Evolutionary conservation across 2,888 invertebrate species (phyloP), one percentile per base, ranked within the genome.

Genomic region (Thelaira solivaga): DNA sequence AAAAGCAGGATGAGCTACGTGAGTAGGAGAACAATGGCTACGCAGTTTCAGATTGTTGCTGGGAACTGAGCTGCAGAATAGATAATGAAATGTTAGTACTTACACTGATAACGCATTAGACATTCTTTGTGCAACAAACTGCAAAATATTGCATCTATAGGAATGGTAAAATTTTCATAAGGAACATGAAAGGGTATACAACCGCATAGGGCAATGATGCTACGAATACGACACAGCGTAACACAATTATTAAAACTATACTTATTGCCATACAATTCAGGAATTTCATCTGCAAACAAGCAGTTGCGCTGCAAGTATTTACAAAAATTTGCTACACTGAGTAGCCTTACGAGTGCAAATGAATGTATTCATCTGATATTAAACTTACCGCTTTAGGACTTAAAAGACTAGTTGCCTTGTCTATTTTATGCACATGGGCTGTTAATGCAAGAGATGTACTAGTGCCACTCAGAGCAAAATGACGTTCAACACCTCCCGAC

Each of bases 181-280:
- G 51, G 84, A 83, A 59, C 90, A 83, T 82, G 88, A 91, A 91
- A 93, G 0, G 92, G 92, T 6, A 90, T 86, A 80, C 93, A 93
- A 41, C 90, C 90, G 83, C 93, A 93, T 0, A 91, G 84, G 0
- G 90, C 88, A 53, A 88, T 85, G 0, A 93, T 86, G 10, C 91
- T 90, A 20, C 86, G 85, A 1, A 91, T 90, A 0, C 91, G 90
- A 82, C 93, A 93, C 24, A 88, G 88, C 11, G 91, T 89, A 51
- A 93, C 89, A 82, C 93, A 93, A 45, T 92, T 90, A 80, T 91
- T 92, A 84, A 91, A 92, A 2, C 92, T 91, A 36, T 81, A 82
- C 4, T 11, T 22, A 29, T 76, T 76, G 3, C 73, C 75, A 55
- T 61, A 80, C 0, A 43, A 7, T 0, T 84, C 74, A 0, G 83